These are phyloP conservation scores for Hypocryptadius cinnamomeus DNA, from an alignment of 2,113 vertebrate species.

Conservation along the genomic window DNA sequence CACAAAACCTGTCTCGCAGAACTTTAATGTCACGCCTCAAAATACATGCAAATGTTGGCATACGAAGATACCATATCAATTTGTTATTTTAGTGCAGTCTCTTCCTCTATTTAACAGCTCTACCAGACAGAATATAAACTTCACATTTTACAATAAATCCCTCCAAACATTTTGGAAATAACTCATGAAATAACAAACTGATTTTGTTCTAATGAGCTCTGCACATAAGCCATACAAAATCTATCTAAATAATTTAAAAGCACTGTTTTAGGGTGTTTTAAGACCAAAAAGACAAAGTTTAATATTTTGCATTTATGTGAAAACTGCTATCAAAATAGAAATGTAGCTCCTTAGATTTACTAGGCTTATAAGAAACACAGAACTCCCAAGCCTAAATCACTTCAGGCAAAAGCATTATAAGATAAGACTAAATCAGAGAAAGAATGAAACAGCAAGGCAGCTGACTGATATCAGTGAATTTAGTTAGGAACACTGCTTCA, in stretches of 20 bases:
- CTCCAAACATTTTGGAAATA: background rate
- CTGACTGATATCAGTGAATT: conserved; percentile 9
- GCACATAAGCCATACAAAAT: background rate
- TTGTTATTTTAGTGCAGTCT: conserved; percentile 27
- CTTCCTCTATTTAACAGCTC: conserved; percentile 39
- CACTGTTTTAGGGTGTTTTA: background rate
- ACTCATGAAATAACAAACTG: background rate
- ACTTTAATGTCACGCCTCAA: conserved; percentile 39
- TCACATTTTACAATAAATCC: conserved; percentile 6
- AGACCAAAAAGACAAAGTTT: background rate
- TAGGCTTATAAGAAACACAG: conserved; percentile 10
- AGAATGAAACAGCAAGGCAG: conserved; percentile 18
- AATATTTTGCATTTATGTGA: background rate
- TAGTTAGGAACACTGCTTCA: background rate
- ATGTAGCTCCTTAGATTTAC: conserved; percentile 27
- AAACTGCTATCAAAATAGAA: conserved; percentile 1
- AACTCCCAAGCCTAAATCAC: conserved; percentile 26
- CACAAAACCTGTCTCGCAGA: conserved; percentile 11
- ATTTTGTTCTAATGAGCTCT: background rate
- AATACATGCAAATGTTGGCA: conserved; percentile 37
- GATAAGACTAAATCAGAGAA: conserved; percentile 22
- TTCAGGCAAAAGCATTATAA: conserved; percentile 32
- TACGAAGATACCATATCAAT: background rate
- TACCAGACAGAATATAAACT: conserved; percentile 8
- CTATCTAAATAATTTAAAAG: background rate